These are phyloP conservation scores for Spermophilus dauricus DNA, from an alignment of 2,113 vertebrate genomes.

Conservation along the genomic window DNA sequence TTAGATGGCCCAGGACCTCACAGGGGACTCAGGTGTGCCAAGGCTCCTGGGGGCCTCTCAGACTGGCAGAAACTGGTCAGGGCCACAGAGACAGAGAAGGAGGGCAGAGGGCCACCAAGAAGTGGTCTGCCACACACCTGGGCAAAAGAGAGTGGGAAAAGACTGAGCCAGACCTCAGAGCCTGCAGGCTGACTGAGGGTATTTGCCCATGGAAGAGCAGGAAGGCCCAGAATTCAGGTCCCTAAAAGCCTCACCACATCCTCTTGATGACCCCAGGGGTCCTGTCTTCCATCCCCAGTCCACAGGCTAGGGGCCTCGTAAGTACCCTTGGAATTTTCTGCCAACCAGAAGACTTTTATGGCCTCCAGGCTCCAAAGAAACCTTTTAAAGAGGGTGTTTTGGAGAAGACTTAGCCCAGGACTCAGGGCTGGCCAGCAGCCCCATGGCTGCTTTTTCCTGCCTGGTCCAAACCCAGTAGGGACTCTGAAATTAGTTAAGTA, in stretches of 20 bases:
- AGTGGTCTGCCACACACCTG: neutral
- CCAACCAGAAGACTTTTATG: neutral
- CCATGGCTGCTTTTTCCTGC: neutral
- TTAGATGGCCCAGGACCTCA: constrained; percentile 2
- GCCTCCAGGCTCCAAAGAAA: neutral
- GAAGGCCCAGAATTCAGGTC: neutral
- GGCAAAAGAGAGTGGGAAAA: neutral
- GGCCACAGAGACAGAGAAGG: neutral
- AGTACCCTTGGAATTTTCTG: neutral
- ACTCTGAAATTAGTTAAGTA: neutral
- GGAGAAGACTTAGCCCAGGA: neutral
- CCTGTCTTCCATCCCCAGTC: neutral
- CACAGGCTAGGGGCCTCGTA: neutral
- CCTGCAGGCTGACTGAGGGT: neutral
- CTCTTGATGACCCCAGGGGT: neutral
- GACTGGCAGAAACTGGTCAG: constrained; percentile 48
- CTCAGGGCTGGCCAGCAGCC: neutral
- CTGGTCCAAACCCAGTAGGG: neutral
- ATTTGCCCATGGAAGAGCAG: neutral
- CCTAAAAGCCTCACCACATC: neutral
- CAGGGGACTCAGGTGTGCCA: neutral
- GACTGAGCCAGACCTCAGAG: neutral
- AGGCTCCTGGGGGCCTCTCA: constrained; percentile 7
- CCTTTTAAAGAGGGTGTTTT: neutral
- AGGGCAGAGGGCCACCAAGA: constrained; percentile 5